Conservation (phyloP, 2,113 vertebrate species). For the Neotoma lepida region DNA sequence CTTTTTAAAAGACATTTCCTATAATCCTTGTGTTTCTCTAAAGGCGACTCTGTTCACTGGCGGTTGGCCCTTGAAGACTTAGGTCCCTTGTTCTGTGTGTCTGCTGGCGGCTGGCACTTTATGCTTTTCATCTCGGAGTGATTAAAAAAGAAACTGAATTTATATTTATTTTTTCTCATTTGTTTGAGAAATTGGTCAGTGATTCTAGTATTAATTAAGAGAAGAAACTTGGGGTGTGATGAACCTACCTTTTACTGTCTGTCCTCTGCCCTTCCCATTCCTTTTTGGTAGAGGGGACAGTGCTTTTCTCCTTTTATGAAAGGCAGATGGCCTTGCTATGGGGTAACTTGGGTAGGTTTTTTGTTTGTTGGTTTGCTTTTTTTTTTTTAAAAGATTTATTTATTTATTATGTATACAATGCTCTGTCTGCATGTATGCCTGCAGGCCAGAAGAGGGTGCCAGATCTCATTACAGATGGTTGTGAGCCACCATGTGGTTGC, state of each 20-base stretch:
- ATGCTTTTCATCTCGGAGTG: slow-evolving; percentile 12
- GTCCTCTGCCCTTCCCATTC: neutral
- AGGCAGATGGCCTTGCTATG: neutral
- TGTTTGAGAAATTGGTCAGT: slow-evolving; percentile 36
- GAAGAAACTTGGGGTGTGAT: neutral
- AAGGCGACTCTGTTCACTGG: neutral
- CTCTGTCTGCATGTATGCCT: too few relatives aligned
- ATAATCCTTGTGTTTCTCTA: neutral
- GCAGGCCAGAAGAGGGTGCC: too few relatives aligned
- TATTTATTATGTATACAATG: too few relatives aligned
- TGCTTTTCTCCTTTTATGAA: slow-evolving; percentile 14
- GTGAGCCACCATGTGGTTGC: too few relatives aligned
- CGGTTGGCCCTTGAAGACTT: neutral
- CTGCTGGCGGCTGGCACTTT: neutral
- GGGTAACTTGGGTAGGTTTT: neutral
- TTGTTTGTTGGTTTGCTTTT: slow-evolving; percentile 20
- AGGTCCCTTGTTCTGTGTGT: neutral
- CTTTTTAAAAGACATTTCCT: slow-evolving; percentile 37
- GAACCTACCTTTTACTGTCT: neutral
- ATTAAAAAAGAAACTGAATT: slow-evolving; percentile 3
- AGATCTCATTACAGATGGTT: too few relatives aligned
- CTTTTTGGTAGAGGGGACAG: neutral
- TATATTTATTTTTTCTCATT: slow-evolving; percentile 29
- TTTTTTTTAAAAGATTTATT: too few relatives aligned
- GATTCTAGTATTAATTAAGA: neutral